Base-by-base conservation (phyloP, 35 echinoderm and acorn worm genomes). In the Acanthaster planci region DNA sequence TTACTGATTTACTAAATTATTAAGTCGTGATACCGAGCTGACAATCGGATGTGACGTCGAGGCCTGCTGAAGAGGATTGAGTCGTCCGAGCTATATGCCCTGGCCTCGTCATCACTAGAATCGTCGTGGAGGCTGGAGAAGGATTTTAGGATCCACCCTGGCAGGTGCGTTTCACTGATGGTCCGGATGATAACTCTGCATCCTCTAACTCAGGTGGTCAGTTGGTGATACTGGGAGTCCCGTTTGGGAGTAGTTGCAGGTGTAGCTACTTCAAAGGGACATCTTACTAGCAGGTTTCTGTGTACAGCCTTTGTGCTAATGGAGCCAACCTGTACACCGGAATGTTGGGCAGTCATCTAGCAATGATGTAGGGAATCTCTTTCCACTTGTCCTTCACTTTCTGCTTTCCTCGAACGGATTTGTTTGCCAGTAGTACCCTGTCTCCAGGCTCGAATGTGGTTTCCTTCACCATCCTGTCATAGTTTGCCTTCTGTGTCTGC, bases 351-450 rank as follows among this genome's bases (percentile, higher is more conserved):
- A 37, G 40, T 19, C 67, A 39, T 23, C 42, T 23, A 22, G 77
- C 23, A 77, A 86, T 77, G 9, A 29, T 29, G 77, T 77, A 86
- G 26, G 84, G 84, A 7, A 67, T 86, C 60, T 86, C 68, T 32
- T 86, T 67, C 84, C 84, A 86, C 40, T 60, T 76, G 51, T 86
- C 84, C 19, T 30, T 55, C 19, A 86, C 19, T 50, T 86, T 86
- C 37, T 39, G 26, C 38, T 50, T 76, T 37, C 84, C 84, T 47
- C 82, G 7, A 18, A 84, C 23, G 3, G 82, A 67, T 39, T 84
- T 84, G 38, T 84, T 84, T 2, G 82, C 82, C 8, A 86, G 55
- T 40, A 86, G 54, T 29, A 86, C 84, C 40, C 8, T 21, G 30
- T 86, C 84, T 23, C 84, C 84, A 22, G 40, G 19, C 19, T 76